These are phyloP conservation scores for Rhingia rostrata DNA, from an alignment of 2,888 invertebrate genomes.

Conservation along the genomic window DNA sequence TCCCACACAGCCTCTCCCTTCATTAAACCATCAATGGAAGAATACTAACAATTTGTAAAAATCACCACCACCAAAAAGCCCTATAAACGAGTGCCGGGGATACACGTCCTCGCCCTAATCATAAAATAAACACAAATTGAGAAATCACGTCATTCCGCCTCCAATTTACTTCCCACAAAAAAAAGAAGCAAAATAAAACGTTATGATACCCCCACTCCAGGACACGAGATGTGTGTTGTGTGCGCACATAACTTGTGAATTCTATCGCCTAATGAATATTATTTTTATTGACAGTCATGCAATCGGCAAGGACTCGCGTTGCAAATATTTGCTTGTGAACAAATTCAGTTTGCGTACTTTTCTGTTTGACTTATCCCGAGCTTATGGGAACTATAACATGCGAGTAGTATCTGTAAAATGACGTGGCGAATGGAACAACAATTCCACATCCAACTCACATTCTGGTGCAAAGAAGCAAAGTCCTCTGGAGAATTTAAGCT, in stretches of 20 bases:
- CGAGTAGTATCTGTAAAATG: neutral
- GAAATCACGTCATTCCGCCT: constrained; percentile 38
- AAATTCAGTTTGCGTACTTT: constrained; percentile 68
- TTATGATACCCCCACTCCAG: constrained; percentile 17
- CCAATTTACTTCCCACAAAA: too few species aligned
- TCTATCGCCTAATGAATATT: constrained; percentile 73
- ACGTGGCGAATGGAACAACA: neutral
- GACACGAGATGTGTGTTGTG: too few species aligned
- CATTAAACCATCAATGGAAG: too few species aligned
- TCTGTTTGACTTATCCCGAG: constrained; percentile 52
- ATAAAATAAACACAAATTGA: constrained; percentile 62
- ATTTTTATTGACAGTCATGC: constrained; percentile 73
- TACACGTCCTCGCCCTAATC: constrained; percentile 18
- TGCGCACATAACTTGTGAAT: constrained; percentile 68
- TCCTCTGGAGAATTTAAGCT: constrained; percentile 45
- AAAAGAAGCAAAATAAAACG: neutral
- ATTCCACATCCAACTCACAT: neutral
- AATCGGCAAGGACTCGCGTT: constrained; percentile 61
- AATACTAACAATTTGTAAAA: too few species aligned
- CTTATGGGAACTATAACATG: neutral
- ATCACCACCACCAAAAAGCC: too few species aligned
- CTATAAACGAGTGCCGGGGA: too few species aligned
- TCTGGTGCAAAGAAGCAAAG: neutral
- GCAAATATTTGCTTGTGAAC: constrained; percentile 70
- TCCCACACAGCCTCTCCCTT: too few species aligned